Evolutionary conservation across 2,113 vertebrate species (phyloP).

Genomic region (Vulpes ferrilata): DNA sequence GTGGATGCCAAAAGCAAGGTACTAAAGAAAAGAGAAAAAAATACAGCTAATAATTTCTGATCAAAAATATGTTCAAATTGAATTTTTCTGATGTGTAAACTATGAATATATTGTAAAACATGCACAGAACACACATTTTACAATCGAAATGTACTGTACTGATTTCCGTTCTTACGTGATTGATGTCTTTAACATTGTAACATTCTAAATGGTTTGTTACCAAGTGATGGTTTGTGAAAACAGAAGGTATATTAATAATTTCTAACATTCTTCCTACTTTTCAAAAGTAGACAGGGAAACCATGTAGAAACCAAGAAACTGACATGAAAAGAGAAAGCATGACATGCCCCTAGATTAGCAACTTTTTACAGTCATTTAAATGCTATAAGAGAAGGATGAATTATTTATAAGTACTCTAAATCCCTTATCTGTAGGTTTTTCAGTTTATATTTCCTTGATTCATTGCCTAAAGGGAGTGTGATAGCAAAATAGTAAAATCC

Average conservation of each 20-base stretch:
- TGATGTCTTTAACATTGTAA: constrained; percentile 23
- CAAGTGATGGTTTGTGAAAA: constrained; percentile 15
- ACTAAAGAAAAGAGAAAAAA: not conserved
- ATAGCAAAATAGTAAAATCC: constrained; percentile 44
- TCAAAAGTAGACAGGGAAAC: constrained; percentile 19
- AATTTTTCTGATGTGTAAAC: constrained; percentile 34
- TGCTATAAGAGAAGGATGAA: constrained; percentile 31
- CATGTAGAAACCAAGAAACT: constrained; percentile 50
- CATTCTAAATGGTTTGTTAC: constrained; percentile 48
- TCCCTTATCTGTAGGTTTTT: constrained; percentile 43
- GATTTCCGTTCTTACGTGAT: not conserved
- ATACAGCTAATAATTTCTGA: constrained; percentile 10
- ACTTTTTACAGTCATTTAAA: constrained; percentile 66
- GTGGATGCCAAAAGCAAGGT: not conserved
- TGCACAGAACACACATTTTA: not conserved
- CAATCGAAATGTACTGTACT: not conserved
- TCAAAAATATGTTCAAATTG: not conserved
- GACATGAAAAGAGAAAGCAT: constrained; percentile 45
- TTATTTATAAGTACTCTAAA: constrained; percentile 74
- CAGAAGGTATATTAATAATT: not conserved
- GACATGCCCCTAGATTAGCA: constrained; percentile 41
- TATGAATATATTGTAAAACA: constrained; percentile 8
- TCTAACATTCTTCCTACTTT: constrained; percentile 45
- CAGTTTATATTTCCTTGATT: constrained; percentile 55
- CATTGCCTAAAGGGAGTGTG: constrained; percentile 63